Conservation (phyloP, 1,140 invertebrate species). For the Dolichoris vasculosae region DNA sequence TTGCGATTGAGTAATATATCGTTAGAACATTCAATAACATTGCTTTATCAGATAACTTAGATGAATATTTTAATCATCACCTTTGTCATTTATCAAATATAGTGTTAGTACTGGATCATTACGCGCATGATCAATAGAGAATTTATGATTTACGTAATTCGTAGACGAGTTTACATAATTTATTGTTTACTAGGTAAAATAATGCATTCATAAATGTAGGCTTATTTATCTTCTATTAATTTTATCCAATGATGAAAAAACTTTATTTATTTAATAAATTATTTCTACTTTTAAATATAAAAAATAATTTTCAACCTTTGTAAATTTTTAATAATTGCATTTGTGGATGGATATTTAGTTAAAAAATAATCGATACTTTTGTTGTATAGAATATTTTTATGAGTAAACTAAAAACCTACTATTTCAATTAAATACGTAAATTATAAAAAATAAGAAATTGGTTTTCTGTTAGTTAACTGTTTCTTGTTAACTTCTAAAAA, state of each 20-base stretch:
- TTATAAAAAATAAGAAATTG: too few relatives aligned
- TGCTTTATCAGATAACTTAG: neutral
- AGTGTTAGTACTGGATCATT: neutral
- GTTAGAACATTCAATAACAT: too few relatives aligned
- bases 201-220: neutral
- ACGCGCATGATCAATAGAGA: neutral
- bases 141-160: neutral
- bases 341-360: too few relatives aligned
- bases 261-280: neutral
- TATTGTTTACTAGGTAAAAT: neutral
- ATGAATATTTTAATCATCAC: neutral
- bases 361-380: too few relatives aligned
- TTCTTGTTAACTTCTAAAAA: neutral
- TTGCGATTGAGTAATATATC: too few relatives aligned
- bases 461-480: neutral
- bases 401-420: too few relatives aligned
- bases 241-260: neutral
- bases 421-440: too few relatives aligned
- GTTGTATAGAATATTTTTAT: too few relatives aligned
- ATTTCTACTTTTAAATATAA: too few relatives aligned
- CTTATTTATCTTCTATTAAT: neutral
- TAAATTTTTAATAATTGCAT: too few relatives aligned
- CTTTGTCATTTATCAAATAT: neutral
- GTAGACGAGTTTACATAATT: neutral
- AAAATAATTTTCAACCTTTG: too few relatives aligned